phyloP scores from a whole-genome alignment of 2,797 vertebrate species.

The Triplophysa yarkandensis region DNA sequence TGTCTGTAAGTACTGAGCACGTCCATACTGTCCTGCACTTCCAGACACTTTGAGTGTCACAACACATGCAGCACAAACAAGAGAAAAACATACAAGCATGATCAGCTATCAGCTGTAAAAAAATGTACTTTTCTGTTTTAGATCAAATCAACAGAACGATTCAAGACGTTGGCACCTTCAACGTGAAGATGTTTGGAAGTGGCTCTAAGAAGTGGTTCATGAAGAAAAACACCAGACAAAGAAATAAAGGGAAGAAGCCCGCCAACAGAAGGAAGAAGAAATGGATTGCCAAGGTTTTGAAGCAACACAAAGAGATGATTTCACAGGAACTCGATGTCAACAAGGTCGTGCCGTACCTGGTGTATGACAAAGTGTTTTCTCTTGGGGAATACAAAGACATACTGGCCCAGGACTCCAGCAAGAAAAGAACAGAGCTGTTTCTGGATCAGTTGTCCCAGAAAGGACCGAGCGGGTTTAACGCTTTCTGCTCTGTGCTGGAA shows the following conservation, averaged over 20 bases:
- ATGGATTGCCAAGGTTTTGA: conserved; percentile 77
- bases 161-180: conserved; percentile 64
- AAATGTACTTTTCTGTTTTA: conserved; percentile 71
- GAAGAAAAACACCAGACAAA: conserved; percentile 74
- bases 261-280: conserved; percentile 74
- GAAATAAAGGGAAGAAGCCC: conserved; percentile 68
- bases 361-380: conserved; percentile 86
- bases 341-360: conserved; percentile 83
- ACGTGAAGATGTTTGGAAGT: conserved; percentile 80
- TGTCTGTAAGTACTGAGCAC: conserved; percentile 75
- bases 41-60: conserved; percentile 71
- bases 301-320: conserved; percentile 79
- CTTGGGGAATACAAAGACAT: conserved; percentile 87
- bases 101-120: conserved; percentile 60
- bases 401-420: conserved; percentile 75
- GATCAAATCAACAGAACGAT: conserved; percentile 63
- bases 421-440: conserved; percentile 79
- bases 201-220: conserved; percentile 81
- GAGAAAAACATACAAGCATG: conserved; percentile 62
- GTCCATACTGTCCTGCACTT: conserved; percentile 80
- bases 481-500: conserved; percentile 87
- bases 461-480: conserved; percentile 82
- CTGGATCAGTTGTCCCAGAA: conserved; percentile 84
- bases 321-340: conserved; percentile 82
- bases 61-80: conserved; percentile 64